These are phyloP conservation scores for Spisula subtruncata DNA, from an alignment of 2,888 invertebrate species.

Conservation along the genomic window DNA sequence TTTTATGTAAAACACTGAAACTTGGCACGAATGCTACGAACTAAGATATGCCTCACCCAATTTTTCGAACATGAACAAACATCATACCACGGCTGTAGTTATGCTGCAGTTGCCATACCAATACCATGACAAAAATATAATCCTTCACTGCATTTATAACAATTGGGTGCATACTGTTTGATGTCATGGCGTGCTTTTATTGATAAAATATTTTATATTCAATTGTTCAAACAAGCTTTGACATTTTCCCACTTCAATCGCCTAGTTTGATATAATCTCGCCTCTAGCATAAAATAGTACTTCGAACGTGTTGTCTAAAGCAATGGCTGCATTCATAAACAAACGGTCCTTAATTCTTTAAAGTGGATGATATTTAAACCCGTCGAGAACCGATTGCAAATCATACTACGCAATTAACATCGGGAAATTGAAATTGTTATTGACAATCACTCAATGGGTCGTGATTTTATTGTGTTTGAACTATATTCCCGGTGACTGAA, in stretches of 20 bases:
- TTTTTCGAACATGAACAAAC: too few species aligned
- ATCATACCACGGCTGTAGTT: too few species aligned
- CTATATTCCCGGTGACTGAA: slow-evolving; percentile 13
- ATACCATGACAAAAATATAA: too few species aligned
- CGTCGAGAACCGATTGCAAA: slow-evolving; percentile 23
- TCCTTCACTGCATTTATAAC: too few species aligned
- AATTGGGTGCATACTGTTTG: too few species aligned
- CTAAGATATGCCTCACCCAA: too few species aligned
- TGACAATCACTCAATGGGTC: slow-evolving; percentile 10
- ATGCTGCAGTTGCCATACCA: too few species aligned
- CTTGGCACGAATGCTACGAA: too few species aligned
- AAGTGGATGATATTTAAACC: not conserved
- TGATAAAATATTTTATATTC: too few species aligned
- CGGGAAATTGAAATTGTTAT: slow-evolving; percentile 23
- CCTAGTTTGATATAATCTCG: not conserved
- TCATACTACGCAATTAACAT: slow-evolving; percentile 23
- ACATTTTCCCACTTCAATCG: not conserved
- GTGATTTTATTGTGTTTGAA: slow-evolving; percentile 22
- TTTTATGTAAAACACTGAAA: too few species aligned
- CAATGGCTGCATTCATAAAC: not conserved
- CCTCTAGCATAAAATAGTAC: not conserved
- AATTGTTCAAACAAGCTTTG: not conserved
- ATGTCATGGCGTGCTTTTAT: too few species aligned
- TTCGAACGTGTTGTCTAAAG: not conserved
- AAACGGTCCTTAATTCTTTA: not conserved